phyloP scores from a whole-genome alignment of 2,797 vertebrate genomes.

The Liparis tanakae region DNA sequence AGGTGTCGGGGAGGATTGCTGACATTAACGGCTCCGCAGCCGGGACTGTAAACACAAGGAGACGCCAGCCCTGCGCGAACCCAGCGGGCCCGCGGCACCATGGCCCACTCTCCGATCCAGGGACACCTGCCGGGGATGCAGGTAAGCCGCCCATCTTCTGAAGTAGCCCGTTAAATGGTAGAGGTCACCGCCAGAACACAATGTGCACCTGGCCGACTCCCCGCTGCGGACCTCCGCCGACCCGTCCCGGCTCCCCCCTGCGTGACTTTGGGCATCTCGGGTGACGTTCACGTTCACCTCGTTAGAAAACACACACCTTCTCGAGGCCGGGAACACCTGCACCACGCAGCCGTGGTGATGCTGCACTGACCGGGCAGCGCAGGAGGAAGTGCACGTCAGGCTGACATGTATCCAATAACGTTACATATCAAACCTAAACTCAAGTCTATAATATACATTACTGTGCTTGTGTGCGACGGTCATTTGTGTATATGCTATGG shows the following conservation, averaged over 20 bases:
- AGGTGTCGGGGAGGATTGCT: slow-evolving; percentile 25
- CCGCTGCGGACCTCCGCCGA: slow-evolving; percentile 22
- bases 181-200: slow-evolving; percentile 29
- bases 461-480: background rate
- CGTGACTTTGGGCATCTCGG: background rate
- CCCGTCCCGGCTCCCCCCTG: background rate
- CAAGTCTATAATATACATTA: background rate
- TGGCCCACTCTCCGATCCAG: slow-evolving; percentile 95
- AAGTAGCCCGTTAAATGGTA: background rate
- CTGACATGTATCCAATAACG: background rate
- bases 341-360: background rate
- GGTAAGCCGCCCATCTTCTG: slow-evolving; percentile 78
- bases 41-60: slow-evolving; percentile 49
- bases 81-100: slow-evolving; percentile 71
- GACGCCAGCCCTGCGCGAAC: slow-evolving; percentile 23
- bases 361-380: background rate
- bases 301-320: background rate
- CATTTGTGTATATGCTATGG: background rate
- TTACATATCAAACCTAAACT: background rate
- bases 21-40: slow-evolving; percentile 11
- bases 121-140: slow-evolving; percentile 93
- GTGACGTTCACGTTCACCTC: background rate
- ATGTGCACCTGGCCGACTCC: slow-evolving; percentile 24
- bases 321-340: background rate
- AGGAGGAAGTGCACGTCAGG: no score